Base-by-base conservation (phyloP, 1,140 invertebrate genomes). In the Pogonomyrmex californicus region DNA sequence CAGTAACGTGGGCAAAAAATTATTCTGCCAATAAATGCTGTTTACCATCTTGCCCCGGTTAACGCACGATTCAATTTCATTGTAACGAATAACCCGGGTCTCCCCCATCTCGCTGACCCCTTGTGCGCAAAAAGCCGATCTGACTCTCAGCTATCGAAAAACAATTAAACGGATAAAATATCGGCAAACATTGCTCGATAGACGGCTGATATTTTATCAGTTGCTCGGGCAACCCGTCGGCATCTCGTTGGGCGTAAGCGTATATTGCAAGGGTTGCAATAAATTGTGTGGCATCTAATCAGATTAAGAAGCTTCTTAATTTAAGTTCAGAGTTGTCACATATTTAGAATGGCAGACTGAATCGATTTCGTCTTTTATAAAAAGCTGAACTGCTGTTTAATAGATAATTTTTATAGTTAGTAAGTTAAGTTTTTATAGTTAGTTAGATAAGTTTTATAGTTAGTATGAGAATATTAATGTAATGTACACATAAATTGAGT, bases 131-230 rank as follows among this genome's bases (percentile, higher is more conserved):
- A 91, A 90, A 91, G 81, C 90, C 87, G 83, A 70, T 90, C 91
- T 87, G 86, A 91, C 89, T 86, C 86, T 83, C 77, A 87, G 87
- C 94, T 92, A 94, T 94, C 92, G 93, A 94, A 95, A 94, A 94
- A 94, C 93, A 95, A 95, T 94, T 94, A 94, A 94, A 93, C 89
- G 83, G 75, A 90, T 94, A 93, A 94, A 94, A 94, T 95, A 94
- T 94, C 88, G 92, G 81, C 92, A 91, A 94, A 94, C 92, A 93
- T 85, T 78, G 90, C 71, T 92, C 90, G 93, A 93, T 91, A 82
- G 92, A 93, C 91, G 91, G 88, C 87, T 93, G 92, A 94, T 94
- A 95, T 94, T 94, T 93, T 93, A 94, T 92, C 92, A 91, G 62
- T 38, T 63, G 54, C n/a, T 68, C 78, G 41, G 36, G 33, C 41